Conservation (phyloP, 1,140 invertebrate species). For the Zaprionus lachaisei region DNA sequence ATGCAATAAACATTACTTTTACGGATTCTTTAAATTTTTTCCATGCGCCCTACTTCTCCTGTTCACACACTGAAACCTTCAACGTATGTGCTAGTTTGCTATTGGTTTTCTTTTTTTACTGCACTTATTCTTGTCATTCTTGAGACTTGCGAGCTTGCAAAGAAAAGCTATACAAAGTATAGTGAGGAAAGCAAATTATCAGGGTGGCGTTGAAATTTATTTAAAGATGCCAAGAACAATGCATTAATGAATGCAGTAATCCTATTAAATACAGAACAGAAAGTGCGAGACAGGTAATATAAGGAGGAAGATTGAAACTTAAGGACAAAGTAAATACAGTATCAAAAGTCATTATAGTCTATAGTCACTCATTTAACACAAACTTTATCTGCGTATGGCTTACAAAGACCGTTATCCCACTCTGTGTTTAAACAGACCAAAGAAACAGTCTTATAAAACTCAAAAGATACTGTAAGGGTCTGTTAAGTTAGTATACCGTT, state of each 20-base stretch:
- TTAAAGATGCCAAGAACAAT: slow-evolving; percentile 77
- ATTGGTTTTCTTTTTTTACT: not conserved
- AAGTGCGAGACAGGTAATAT: slow-evolving; percentile 25
- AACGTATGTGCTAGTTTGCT: not conserved
- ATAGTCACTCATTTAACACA: not conserved
- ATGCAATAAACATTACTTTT: slow-evolving; percentile 82
- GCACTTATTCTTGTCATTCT: slow-evolving; percentile 4
- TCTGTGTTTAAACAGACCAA: no score
- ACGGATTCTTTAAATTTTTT: slow-evolving; percentile 64
- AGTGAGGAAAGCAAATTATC: not conserved
- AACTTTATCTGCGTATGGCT: not conserved
- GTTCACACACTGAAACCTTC: not conserved
- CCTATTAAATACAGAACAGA: slow-evolving; percentile 72
- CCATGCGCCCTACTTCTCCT: not conserved
- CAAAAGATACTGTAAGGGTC: not conserved
- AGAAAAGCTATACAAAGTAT: not conserved
- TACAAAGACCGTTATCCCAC: not conserved
- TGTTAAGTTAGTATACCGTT: no score
- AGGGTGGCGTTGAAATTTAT: slow-evolving; percentile 69
- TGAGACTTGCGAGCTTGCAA: not conserved
- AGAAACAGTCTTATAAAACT: not conserved
- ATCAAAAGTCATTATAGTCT: no score
- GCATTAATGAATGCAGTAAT: slow-evolving; percentile 82
- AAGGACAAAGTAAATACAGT: not conserved
- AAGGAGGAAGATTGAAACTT: slow-evolving; percentile 24